Conservation (phyloP, 1,140 invertebrate genomes). For the Acromyrmex echinatior region DNA sequence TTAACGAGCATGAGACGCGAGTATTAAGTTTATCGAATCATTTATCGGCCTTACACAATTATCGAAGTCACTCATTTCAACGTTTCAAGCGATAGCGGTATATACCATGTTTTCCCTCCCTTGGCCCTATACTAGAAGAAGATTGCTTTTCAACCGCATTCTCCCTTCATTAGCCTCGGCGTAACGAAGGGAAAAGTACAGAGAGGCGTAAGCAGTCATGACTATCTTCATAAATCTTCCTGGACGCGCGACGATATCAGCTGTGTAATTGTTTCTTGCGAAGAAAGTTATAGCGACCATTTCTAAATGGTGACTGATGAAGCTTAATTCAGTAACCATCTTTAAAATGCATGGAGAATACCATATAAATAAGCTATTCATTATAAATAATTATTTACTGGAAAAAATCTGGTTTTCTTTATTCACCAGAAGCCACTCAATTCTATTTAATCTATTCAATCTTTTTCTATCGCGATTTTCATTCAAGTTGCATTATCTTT, state of each 20-base stretch:
- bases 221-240: conserved; percentile 54
- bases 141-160: conserved; percentile 40
- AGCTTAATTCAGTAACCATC: conserved; percentile 16
- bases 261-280: conserved; percentile 56
- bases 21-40: conserved; percentile 45
- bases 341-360: background rate
- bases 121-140: conserved; percentile 21
- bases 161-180: conserved; percentile 42
- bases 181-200: conserved; percentile 45
- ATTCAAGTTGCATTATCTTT: background rate
- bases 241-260: conserved; percentile 33
- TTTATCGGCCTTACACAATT: conserved; percentile 1
- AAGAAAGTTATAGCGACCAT: conserved; percentile 45
- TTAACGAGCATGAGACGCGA: conserved; percentile 10
- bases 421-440: background rate
- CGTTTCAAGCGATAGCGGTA: background rate
- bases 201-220: conserved; percentile 28
- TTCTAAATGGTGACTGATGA: conserved; percentile 50
- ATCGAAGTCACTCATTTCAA: background rate
- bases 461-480: background rate
- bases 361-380: background rate
- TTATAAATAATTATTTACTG: conserved; percentile 22
- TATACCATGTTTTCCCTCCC: conserved; percentile 3
- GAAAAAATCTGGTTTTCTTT: background rate
- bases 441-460: background rate